Conservation (phyloP, 2,113 vertebrate genomes). For the Ramphastos sulfuratus region DNA sequence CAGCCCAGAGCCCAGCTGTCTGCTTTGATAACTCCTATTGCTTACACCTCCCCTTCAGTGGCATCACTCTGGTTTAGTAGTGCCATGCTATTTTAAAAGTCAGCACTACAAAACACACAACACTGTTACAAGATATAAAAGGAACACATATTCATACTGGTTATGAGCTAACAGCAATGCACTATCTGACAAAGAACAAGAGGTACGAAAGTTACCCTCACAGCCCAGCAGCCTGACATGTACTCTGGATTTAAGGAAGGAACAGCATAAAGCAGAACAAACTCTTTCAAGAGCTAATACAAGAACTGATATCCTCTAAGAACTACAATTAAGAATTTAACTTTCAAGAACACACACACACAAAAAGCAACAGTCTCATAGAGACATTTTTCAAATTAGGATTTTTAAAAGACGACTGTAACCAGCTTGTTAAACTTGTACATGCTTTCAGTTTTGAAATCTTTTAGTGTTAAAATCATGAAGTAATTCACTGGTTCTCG, state of each 20-base stretch:
- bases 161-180: background rate
- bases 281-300: background rate
- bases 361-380: background rate
- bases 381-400: background rate
- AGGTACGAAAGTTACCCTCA: background rate
- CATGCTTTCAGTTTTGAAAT: background rate
- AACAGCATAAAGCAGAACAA: background rate
- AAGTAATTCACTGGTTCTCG: background rate
- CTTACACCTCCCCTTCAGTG: background rate
- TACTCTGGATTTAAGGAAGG: background rate
- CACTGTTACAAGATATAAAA: background rate
- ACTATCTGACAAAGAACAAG: background rate
- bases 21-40: background rate
- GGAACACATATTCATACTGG: rapidly evolving
- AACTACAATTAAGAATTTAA: background rate
- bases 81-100: rapidly evolving
- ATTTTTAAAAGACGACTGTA: background rate
- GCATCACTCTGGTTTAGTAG: background rate
- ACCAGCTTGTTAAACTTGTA: background rate
- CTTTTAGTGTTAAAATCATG: background rate
- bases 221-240: background rate
- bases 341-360: background rate
- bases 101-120: background rate
- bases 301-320: background rate
- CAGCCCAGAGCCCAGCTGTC: background rate